These are phyloP conservation scores for Silurus asotus DNA, from an alignment of 2,113 vertebrate species.

Conservation along the genomic window DNA sequence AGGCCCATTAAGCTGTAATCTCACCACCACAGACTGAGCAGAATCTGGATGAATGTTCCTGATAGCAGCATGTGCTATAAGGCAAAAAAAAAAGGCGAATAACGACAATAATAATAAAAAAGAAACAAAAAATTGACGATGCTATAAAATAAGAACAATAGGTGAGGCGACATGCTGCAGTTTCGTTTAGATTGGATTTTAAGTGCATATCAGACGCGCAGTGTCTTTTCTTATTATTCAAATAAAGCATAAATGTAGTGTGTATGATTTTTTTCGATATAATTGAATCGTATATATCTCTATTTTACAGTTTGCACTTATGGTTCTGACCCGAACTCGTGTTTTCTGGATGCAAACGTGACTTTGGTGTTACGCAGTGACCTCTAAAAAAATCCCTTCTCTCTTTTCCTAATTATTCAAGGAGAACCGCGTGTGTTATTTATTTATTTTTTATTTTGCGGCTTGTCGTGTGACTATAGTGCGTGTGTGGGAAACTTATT, in stretches of 20 bases:
- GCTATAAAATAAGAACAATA: neutral
- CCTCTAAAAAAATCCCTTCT: conserved; percentile 7
- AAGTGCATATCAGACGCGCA: neutral
- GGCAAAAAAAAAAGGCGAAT: neutral
- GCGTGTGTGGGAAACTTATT: neutral
- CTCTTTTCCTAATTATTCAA: neutral
- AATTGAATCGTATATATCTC: neutral
- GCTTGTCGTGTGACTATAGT: neutral
- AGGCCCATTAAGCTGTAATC: conserved; percentile 34
- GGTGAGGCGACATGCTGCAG: neutral
- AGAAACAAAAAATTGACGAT: neutral
- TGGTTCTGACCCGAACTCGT: neutral
- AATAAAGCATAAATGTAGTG: neutral
- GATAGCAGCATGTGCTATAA: neutral
- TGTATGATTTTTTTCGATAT: neutral
- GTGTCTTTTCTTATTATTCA: neutral
- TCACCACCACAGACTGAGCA: conserved; percentile 15
- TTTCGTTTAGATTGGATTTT: neutral
- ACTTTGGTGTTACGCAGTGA: conserved; percentile 13
- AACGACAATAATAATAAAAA: neutral
- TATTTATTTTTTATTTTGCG: neutral
- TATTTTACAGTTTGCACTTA: too few relatives aligned
- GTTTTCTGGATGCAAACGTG: neutral
- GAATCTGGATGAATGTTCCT: neutral
- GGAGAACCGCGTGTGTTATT: too few relatives aligned